Percentiles rank a stretch among this genome's conserved stretches.
phyloP scores from a whole-genome alignment of 2,113 vertebrate genomes.

The Labeo rohita region DNA sequence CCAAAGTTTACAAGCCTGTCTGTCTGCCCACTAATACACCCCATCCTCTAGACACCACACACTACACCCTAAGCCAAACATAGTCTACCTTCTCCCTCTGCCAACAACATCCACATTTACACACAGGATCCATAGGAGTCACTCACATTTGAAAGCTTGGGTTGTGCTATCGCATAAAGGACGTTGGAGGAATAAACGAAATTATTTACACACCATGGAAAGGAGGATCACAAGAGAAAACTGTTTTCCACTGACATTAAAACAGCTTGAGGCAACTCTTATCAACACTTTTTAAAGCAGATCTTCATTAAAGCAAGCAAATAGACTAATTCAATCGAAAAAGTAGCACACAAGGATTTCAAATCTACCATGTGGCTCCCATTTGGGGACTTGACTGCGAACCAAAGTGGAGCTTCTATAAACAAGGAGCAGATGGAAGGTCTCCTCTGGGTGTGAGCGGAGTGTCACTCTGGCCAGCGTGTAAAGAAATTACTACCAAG shows the following conservation, averaged over 20 bases:
- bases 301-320: slow-evolving; percentile 9
- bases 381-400: slow-evolving; percentile 42
- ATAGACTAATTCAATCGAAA: slow-evolving; percentile 25
- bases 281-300: slow-evolving; percentile 14
- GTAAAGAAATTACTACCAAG: slow-evolving; percentile 24
- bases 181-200: not conserved
- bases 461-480: slow-evolving; percentile 1
- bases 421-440: slow-evolving; percentile 55
- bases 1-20: not conserved
- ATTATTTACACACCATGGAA: not conserved
- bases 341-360: slow-evolving; percentile 38
- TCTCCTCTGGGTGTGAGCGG: slow-evolving; percentile 37
- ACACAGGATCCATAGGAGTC: slow-evolving; percentile 2
- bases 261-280: not conserved
- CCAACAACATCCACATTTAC: slow-evolving; percentile 19
- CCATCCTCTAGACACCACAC: not conserved
- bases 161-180: not conserved
- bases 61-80: slow-evolving; percentile 22
- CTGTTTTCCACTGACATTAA: not conserved
- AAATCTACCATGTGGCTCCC: slow-evolving; percentile 38
- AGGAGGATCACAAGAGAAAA: not conserved
- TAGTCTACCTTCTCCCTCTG: slow-evolving; percentile 19
- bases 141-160: not conserved
- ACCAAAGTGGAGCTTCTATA: slow-evolving; percentile 51
- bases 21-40: not conserved